phyloP scores from a whole-genome alignment of 2,888 invertebrate species.

The Cantharis rufa region DNA sequence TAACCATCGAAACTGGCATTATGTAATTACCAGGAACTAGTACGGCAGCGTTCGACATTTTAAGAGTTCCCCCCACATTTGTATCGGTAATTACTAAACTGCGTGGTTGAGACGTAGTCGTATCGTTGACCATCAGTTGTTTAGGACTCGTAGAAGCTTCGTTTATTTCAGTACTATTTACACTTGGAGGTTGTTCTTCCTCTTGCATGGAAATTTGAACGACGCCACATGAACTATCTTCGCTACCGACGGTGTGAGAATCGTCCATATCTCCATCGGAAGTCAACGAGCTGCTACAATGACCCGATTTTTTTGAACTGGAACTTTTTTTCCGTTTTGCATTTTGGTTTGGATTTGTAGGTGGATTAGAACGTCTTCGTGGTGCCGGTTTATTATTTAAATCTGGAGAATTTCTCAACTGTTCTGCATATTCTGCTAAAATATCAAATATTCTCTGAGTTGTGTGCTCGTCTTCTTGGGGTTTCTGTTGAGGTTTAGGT shows the following conservation, averaged over 20 bases:
- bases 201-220: slow-evolving; percentile 61
- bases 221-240: slow-evolving; percentile 76
- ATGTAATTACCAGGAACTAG: slow-evolving; percentile 75
- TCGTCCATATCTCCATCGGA: slow-evolving; percentile 63
- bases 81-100: slow-evolving; percentile 65
- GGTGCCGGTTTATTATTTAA: slow-evolving; percentile 81
- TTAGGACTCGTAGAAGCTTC: slow-evolving; percentile 45
- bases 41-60: slow-evolving; percentile 68
- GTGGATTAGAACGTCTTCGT: slow-evolving; percentile 72
- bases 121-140: slow-evolving; percentile 50
- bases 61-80: slow-evolving; percentile 66
- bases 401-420: slow-evolving; percentile 78
- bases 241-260: slow-evolving; percentile 73
- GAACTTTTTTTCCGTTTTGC: slow-evolving; percentile 72
- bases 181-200: slow-evolving; percentile 61
- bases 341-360: slow-evolving; percentile 71
- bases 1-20: slow-evolving; percentile 72
- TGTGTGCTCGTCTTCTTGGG: slow-evolving; percentile 80
- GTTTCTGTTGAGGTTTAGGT: slow-evolving; percentile 72
- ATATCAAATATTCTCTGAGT: slow-evolving; percentile 80
- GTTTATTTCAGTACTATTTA: slow-evolving; percentile 57
- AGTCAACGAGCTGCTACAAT: slow-evolving; percentile 50
- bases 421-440: slow-evolving; percentile 78
- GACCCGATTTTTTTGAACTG: slow-evolving; percentile 60
- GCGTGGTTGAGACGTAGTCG: slow-evolving; percentile 53